Conservation (phyloP, 1,140 invertebrate species). For the Callitettix versicolor region DNA sequence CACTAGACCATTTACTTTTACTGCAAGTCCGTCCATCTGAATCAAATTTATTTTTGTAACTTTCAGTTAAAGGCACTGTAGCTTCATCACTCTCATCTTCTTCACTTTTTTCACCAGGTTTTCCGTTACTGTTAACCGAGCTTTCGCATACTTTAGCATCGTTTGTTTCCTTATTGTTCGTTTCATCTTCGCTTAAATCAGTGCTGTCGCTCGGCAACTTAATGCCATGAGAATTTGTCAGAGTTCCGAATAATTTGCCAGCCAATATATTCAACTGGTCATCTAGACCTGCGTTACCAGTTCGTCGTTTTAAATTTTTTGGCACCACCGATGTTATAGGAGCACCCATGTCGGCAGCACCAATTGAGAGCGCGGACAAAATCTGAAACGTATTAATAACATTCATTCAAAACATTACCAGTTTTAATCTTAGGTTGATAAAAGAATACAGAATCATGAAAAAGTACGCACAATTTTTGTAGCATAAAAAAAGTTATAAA, state of each 20-base stretch:
- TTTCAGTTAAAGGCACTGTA: constrained; percentile 2
- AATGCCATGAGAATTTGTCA: background rate
- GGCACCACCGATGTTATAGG: constrained; percentile 13
- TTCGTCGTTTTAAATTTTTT: constrained; percentile 19
- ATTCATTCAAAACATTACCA: constrained; percentile 35
- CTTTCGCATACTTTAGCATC: background rate
- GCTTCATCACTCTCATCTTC: constrained; percentile 8
- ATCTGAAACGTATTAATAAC: constrained; percentile 32
- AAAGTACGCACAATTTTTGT: no score
- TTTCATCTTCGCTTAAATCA: background rate
- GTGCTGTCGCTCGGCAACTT: background rate
- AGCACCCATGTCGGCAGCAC: constrained; percentile 15
- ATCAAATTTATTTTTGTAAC: background rate
- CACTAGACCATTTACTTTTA: background rate
- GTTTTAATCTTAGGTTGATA: constrained; percentile 32
- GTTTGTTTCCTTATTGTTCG: background rate
- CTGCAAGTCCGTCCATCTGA: background rate
- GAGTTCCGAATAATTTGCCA: constrained; percentile 5
- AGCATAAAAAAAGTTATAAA: no score
- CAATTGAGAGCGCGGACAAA: constrained; percentile 24
- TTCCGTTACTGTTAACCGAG: background rate
- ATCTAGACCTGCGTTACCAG: constrained; percentile 19
- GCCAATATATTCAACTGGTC: constrained; percentile 2
- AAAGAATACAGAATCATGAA: background rate
- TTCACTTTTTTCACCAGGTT: background rate